phyloP scores from a whole-genome alignment of 2,888 invertebrate species.

The Thelaira solivaga region DNA sequence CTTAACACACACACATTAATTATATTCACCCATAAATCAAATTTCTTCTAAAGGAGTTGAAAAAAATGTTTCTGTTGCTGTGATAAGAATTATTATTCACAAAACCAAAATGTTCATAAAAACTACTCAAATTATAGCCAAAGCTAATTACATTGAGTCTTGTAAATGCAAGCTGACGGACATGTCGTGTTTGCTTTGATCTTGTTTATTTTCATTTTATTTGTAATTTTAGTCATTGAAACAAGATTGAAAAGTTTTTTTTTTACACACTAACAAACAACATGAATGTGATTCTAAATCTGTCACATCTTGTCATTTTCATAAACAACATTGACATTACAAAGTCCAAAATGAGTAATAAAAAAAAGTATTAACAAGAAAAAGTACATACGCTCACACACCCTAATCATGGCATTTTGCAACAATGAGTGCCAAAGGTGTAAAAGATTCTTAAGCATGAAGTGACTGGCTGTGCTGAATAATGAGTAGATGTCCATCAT shows the following conservation, averaged over 20 bases:
- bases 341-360: no score
- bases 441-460: not conserved
- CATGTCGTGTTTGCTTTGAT: slow-evolving; percentile 49
- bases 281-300: slow-evolving; percentile 18
- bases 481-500: no score
- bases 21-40: no score
- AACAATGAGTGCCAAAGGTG: slow-evolving; percentile 6
- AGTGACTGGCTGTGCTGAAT: no score
- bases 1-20: no score
- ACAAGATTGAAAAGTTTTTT: not conserved
- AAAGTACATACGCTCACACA: not conserved
- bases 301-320: slow-evolving; percentile 45
- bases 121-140: slow-evolving; percentile 4
- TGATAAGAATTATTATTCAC: not conserved
- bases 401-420: not conserved
- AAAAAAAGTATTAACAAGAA: no score
- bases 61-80: no score
- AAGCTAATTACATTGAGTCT: slow-evolving; percentile 30
- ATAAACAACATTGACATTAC: not conserved
- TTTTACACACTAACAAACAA: not conserved
- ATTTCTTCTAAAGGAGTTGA: no score
- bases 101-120: not conserved
- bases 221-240: slow-evolving; percentile 29
- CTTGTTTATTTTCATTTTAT: slow-evolving; percentile 32
- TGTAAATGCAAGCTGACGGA: slow-evolving; percentile 41